phyloP scores from a whole-genome alignment of 2,888 invertebrate genomes.

The Argyra leucocephala region DNA sequence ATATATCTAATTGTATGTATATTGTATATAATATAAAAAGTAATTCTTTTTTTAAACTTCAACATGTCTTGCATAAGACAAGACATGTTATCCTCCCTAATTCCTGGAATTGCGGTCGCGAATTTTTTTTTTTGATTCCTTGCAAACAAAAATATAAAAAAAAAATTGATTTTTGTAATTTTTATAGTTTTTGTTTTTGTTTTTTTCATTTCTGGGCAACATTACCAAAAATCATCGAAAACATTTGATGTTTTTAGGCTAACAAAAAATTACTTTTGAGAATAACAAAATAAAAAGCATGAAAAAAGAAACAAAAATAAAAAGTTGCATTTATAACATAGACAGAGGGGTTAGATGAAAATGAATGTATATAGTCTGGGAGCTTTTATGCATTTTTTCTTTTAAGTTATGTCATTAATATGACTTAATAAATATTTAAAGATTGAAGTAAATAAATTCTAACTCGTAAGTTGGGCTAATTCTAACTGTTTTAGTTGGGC shows the following conservation, averaged over 20 bases:
- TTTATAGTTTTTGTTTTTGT: not conserved
- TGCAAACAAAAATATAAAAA: not conserved
- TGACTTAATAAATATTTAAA: no score
- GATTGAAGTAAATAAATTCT: no score
- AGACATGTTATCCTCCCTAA: conserved; percentile 2
- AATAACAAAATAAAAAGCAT: not conserved
- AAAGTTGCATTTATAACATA: not conserved
- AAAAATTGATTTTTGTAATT: not conserved
- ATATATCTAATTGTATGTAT: not conserved
- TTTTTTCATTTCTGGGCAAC: conserved; percentile 3
- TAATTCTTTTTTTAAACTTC: not conserved
- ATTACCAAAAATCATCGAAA: conserved; percentile 6
- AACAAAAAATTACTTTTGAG: no score
- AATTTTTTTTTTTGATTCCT: not conserved
- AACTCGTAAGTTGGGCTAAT: no score
- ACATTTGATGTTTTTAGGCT: conserved; percentile 1
- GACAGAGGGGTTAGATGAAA: not conserved
- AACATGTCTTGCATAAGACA: conserved; percentile 1
- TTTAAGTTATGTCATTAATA: no score
- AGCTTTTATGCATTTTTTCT: no score
- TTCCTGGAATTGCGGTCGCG: conserved; percentile 4
- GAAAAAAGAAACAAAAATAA: not conserved
- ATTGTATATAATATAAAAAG: not conserved
- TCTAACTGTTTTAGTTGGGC: no score
- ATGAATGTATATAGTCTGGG: not conserved